These are phyloP conservation scores for Acropora yongei DNA, from an alignment of 64 coral and sea anemone species.

Conservation along the genomic window DNA sequence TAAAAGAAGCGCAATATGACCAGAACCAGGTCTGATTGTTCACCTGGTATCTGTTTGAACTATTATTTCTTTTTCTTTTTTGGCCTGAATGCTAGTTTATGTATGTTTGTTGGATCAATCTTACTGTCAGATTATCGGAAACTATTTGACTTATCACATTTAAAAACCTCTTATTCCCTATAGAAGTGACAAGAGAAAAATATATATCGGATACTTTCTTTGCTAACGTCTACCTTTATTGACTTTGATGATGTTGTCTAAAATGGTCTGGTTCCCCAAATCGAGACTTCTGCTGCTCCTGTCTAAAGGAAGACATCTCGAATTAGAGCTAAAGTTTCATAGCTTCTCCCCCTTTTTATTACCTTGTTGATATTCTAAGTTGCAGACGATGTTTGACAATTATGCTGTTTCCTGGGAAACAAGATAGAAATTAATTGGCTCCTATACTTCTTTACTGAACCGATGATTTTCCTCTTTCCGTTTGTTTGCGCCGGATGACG, in stretches of 20 bases:
- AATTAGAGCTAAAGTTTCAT: too few relatives aligned
- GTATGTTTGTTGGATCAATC: not conserved
- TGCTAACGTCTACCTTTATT: slow-evolving; percentile 5
- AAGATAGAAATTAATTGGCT: not conserved
- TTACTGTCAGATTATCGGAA: not conserved
- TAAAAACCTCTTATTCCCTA: not conserved
- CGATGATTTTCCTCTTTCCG: not conserved
- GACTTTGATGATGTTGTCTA: slow-evolving; percentile 34
- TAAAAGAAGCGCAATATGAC: too few relatives aligned
- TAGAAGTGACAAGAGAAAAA: not conserved
- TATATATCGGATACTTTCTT: not conserved
- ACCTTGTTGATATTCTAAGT: too few relatives aligned
- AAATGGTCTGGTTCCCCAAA: slow-evolving; percentile 5
- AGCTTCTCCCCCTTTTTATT: too few relatives aligned
- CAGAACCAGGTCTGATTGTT: too few relatives aligned
- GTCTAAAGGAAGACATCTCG: too few relatives aligned
- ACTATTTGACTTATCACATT: not conserved
- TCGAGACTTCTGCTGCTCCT: not conserved
- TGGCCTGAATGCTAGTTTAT: not conserved
- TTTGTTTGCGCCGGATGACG: not conserved
- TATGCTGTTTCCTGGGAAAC: slow-evolving; percentile 5
- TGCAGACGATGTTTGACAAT: not conserved
- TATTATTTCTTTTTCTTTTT: too few relatives aligned
- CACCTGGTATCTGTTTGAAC: too few relatives aligned
- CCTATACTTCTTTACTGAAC: not conserved